Conservation (phyloP, 2,797 vertebrate species). For the Sebastes cheni region DNA sequence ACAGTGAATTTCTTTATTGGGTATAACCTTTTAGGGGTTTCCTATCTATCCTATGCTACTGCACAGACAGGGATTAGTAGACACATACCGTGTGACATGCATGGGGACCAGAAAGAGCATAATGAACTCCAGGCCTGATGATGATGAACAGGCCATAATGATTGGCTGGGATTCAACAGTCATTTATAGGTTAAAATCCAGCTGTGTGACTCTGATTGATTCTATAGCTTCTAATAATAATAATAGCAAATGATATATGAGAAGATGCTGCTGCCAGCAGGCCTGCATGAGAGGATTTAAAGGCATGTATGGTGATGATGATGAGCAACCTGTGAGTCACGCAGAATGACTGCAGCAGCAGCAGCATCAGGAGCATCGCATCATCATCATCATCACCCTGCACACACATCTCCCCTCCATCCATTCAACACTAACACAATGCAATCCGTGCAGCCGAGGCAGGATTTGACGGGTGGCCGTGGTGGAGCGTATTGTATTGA, state of each 20-base stretch:
- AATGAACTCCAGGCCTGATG: background rate
- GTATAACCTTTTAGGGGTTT: background rate
- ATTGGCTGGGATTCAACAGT: background rate
- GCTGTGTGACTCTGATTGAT: background rate
- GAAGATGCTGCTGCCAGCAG: background rate
- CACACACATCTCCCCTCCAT: background rate
- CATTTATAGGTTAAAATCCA: background rate
- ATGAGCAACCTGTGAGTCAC: conserved; percentile 50
- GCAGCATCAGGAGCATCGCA: conserved; percentile 32
- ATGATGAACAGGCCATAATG: background rate
- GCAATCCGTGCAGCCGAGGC: background rate
- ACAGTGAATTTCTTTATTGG: background rate
- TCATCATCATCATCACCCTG: background rate
- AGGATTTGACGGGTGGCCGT: background rate
- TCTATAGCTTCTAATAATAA: rapidly evolving
- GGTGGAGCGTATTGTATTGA: conserved; percentile 7
- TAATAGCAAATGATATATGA: background rate
- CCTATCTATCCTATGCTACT: background rate
- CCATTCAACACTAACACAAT: background rate
- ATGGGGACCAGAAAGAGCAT: background rate
- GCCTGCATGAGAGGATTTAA: background rate
- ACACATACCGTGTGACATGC: background rate
- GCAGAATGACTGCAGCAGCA: conserved; percentile 59
- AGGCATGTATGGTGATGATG: conserved; percentile 1
- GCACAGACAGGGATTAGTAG: background rate